phyloP scores from a whole-genome alignment of 2,113 vertebrate species.

The Falco punctatus region DNA sequence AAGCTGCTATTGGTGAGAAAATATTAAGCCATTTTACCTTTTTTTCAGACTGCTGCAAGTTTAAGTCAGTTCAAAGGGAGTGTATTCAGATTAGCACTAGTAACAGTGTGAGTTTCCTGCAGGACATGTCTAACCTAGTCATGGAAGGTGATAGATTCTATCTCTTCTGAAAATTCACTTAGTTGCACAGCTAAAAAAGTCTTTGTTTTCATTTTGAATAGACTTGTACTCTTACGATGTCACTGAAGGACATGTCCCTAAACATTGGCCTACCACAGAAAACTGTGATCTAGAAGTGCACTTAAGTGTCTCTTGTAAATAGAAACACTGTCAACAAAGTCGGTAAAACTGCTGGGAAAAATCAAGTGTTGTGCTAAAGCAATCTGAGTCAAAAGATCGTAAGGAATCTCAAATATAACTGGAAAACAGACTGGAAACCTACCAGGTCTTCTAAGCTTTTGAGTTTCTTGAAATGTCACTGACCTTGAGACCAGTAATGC shows the following conservation, averaged over 20 bases:
- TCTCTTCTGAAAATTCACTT: not conserved
- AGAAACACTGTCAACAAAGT: not conserved
- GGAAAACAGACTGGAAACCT: not conserved
- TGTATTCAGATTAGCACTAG: not conserved
- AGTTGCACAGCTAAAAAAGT: not conserved
- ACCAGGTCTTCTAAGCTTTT: not conserved
- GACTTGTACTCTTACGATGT: not conserved
- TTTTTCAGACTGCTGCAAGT: not conserved
- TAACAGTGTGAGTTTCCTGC: not conserved
- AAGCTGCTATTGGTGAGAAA: not conserved
- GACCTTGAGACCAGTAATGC: not conserved
- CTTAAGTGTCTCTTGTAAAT: not conserved
- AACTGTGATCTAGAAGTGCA: not conserved
- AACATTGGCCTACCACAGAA: not conserved
- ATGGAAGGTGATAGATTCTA: not conserved
- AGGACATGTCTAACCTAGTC: not conserved
- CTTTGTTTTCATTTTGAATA: not conserved
- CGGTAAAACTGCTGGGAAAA: not conserved
- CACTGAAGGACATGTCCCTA: not conserved
- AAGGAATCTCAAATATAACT: not conserved
- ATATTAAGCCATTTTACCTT: not conserved
- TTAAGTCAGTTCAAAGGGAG: not conserved
- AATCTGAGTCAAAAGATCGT: not conserved
- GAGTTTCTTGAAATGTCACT: not conserved
- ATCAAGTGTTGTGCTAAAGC: not conserved